These are phyloP conservation scores for Poecilus cupreus DNA, from an alignment of 2,888 invertebrate species.

Conservation along the genomic window DNA sequence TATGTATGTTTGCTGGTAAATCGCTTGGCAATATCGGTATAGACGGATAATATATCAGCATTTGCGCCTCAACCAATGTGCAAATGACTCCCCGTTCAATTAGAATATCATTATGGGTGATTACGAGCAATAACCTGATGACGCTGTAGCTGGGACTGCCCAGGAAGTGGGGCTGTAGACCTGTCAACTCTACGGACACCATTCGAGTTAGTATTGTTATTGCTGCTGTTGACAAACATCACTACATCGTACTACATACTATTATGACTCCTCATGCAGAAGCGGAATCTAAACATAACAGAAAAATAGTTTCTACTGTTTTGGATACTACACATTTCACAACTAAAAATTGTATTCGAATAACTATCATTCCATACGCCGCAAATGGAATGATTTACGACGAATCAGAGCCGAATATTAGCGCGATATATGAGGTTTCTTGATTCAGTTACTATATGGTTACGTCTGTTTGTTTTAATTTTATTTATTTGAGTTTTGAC, in stretches of 20 bases:
- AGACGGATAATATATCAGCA: slow-evolving; percentile 27
- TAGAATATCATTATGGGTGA: slow-evolving; percentile 54
- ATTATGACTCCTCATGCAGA: no score
- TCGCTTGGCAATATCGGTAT: slow-evolving; percentile 14
- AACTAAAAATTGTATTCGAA: no score
- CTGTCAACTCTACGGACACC: background rate
- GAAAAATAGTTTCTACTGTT: no score
- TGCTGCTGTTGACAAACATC: background rate
- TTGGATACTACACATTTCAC: no score
- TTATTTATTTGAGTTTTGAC: no score
- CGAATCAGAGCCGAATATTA: no score
- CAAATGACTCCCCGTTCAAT: slow-evolving; percentile 50
- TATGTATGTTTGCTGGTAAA: background rate
- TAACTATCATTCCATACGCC: no score
- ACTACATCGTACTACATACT: background rate
- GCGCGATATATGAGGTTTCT: no score
- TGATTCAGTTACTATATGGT: no score
- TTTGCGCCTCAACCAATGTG: slow-evolving; percentile 43
- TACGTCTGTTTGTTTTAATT: no score
- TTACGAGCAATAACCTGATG: slow-evolving; percentile 56
- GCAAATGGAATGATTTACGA: no score
- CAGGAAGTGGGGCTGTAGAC: slow-evolving; percentile 41
- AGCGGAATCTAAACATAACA: no score
- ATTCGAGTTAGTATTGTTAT: background rate
- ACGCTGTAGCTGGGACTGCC: background rate